These are phyloP conservation scores for Episyrphus balteatus DNA, from an alignment of 1,140 invertebrate species.

Conservation along the genomic window DNA sequence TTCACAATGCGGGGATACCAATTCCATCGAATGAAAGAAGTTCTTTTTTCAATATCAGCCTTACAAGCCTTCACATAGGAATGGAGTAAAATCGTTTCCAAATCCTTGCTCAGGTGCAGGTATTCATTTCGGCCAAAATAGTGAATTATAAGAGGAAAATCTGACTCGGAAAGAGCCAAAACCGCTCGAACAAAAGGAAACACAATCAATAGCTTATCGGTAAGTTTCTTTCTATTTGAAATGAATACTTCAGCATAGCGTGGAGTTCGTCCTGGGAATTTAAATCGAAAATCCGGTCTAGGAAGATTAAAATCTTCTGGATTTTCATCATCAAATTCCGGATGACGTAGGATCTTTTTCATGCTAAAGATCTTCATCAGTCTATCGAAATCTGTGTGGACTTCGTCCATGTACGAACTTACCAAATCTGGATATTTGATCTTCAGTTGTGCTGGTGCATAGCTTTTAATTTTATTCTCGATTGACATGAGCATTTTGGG, in stretches of 20 bases:
- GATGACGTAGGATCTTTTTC: slow-evolving; percentile 28
- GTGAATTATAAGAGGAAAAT: slow-evolving; percentile 41
- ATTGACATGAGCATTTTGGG: slow-evolving; percentile 30
- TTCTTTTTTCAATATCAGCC: slow-evolving; percentile 36
- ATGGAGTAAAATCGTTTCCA: slow-evolving; percentile 25
- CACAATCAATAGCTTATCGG: slow-evolving; percentile 44
- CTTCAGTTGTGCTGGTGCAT: slow-evolving; percentile 21
- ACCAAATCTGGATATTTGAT: slow-evolving; percentile 27
- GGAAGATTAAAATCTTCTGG: slow-evolving; percentile 19
- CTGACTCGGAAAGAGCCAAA: slow-evolving; percentile 41
- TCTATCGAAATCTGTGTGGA: slow-evolving; percentile 27
- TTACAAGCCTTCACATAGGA: slow-evolving; percentile 28
- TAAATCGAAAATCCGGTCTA: slow-evolving; percentile 15
- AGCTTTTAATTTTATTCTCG: slow-evolving; percentile 29
- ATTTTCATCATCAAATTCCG: slow-evolving; percentile 22
- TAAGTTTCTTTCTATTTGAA: slow-evolving; percentile 42
- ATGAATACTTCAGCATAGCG: slow-evolving; percentile 44
- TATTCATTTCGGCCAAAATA: slow-evolving; percentile 22
- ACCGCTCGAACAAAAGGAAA: slow-evolving; percentile 51
- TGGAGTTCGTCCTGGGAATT: slow-evolving; percentile 42
- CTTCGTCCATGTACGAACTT: slow-evolving; percentile 28
- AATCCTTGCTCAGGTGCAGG: slow-evolving; percentile 29
- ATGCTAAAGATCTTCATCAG: slow-evolving; percentile 34
- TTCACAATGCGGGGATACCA: slow-evolving; percentile 38
- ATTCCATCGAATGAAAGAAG: slow-evolving; percentile 25